Evolutionary conservation across 2,797 vertebrate species (phyloP), one percentile per base, ranked within the genome.

Genomic region (Vespertilio murinus): DNA sequence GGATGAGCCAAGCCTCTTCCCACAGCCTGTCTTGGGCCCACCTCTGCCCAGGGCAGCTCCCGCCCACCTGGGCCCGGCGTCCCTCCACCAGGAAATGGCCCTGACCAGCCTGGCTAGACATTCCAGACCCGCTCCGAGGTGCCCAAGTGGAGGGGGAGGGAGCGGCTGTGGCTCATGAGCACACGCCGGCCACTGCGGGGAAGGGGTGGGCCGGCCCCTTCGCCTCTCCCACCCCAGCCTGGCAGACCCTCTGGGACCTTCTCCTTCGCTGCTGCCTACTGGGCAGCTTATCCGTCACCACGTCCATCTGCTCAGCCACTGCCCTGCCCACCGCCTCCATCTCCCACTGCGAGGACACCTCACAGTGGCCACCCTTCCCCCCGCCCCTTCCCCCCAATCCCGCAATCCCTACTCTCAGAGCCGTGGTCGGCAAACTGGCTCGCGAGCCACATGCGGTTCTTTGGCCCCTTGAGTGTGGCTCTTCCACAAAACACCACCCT

Each of bases 371-470:
- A 65, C 80, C 17, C 25, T 59, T 47, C 47, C 69, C 16, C 20
- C 13, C 28, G 45, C 1, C 6, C 1, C 17, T 8, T n/a, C 20
- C 10, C 40, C 25, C 5, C 4, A 9, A 25, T 6, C n/a, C 40
- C 30, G 18, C 10, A 18, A 5, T 23, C 17, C 28, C 3, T 42
- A 13, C 33, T 75, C 52, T 28, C 42, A 42, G 42, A 9, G 8
- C 8, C 42, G 42, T 42, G 42, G 42, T 42, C 42, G 8, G 42
- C 42, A 42, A 42, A 42, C 42, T 42, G 42, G 42, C 42, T 42
- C 42, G 42, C 8, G 8, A 9, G 42, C 42, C 42, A 42, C 42
- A 8, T 42, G 42, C 8, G 42, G 42, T 10, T 42, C 42, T 42
- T 42, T 42, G 42, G 42, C 42, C 42, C 8, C 8, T 42, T 42